phyloP scores from a whole-genome alignment of 1,140 invertebrate genomes.

The Conopomorpha cramerella region DNA sequence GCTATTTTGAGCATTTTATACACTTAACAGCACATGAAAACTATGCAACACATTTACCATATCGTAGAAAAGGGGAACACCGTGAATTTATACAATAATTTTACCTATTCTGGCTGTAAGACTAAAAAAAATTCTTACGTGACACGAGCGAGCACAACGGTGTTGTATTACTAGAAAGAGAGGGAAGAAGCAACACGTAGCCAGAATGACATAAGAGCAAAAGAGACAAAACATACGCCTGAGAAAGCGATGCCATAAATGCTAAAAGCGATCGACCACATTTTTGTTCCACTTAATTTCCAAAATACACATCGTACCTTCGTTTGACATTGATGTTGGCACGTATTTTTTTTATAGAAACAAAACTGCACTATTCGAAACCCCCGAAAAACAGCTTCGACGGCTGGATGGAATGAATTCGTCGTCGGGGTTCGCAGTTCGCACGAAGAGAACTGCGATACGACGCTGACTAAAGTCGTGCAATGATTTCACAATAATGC shows the following conservation, averaged over 20 bases:
- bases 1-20: constrained; percentile 20
- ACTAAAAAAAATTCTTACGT: constrained; percentile 58
- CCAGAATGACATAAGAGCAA: constrained; percentile 37
- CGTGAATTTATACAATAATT: constrained; percentile 22
- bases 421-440: constrained; percentile 43
- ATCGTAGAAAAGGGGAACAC: constrained; percentile 12
- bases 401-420: constrained; percentile 59
- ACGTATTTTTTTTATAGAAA: constrained; percentile 47
- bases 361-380: constrained; percentile 54
- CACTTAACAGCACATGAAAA: constrained; percentile 4
- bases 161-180: constrained; percentile 59
- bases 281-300: constrained; percentile 20
- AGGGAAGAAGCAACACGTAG: constrained; percentile 36
- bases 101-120: constrained; percentile 32
- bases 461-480: constrained; percentile 23
- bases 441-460: constrained; percentile 45
- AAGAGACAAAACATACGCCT: constrained; percentile 44
- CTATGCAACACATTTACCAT: constrained; percentile 15
- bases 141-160: constrained; percentile 59
- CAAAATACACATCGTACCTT: constrained; percentile 36
- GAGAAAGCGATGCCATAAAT: constrained; percentile 60
- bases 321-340: constrained; percentile 50
- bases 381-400: constrained; percentile 56
- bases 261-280: constrained; percentile 36
- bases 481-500: constrained; percentile 14